These are phyloP conservation scores for Sarotherodon lohbergeri DNA, from an alignment of 2,113 vertebrate species.

Conservation along the genomic window DNA sequence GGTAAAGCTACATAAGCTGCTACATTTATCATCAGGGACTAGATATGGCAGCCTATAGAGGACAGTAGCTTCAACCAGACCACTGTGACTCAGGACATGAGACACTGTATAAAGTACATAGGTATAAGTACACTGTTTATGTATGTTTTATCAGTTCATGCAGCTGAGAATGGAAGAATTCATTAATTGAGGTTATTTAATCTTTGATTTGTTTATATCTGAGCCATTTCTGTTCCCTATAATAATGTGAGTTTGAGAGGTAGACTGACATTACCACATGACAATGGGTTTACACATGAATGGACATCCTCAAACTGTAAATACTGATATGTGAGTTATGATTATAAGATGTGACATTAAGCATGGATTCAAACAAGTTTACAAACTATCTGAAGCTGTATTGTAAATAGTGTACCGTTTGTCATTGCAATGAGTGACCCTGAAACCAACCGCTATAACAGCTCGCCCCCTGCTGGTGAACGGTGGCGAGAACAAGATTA, in stretches of 20 bases:
- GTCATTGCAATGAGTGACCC: constrained; percentile 9
- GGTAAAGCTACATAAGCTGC: constrained; percentile 23
- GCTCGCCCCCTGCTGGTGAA: constrained; percentile 38
- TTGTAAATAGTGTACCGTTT: constrained; percentile 55
- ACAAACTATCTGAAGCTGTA: constrained; percentile 39
- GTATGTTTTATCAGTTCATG: not conserved
- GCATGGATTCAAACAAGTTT: constrained; percentile 58
- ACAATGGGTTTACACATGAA: not conserved
- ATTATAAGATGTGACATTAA: not conserved
- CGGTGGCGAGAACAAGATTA: not conserved
- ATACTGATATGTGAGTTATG: constrained; percentile 28
- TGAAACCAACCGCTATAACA: not conserved
- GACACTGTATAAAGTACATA: not conserved
- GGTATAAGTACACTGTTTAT: not conserved
- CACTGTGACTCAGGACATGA: constrained; percentile 55
- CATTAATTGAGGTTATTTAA: not conserved
- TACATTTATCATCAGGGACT: constrained; percentile 5
- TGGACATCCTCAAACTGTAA: constrained; percentile 28
- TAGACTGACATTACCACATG: not conserved
- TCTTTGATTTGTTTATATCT: not conserved
- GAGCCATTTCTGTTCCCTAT: constrained; percentile 12
- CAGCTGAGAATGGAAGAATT: not conserved
- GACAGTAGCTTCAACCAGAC: constrained; percentile 48
- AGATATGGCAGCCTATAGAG: constrained; percentile 11
- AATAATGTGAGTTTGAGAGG: not conserved